phyloP scores from a whole-genome alignment of 2,797 vertebrate species.

The Trachops cirrhosus region DNA sequence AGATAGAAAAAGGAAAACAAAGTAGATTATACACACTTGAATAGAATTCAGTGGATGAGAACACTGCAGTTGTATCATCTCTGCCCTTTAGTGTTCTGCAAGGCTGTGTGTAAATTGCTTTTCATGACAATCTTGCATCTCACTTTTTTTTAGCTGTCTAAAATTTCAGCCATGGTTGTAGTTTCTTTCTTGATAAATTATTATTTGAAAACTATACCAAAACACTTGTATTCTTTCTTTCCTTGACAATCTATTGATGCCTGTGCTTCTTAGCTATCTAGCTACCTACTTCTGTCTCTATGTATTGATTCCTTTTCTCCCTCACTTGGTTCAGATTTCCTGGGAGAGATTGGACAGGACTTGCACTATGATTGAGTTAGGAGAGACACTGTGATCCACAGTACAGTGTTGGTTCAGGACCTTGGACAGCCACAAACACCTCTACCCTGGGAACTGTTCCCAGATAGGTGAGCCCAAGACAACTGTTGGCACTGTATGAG shows the following conservation, averaged over 20 bases:
- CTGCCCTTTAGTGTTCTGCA: background rate
- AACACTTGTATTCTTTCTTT: background rate
- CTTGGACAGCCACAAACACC: background rate
- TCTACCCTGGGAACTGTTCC: background rate
- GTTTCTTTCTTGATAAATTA: slow-evolving; percentile 15
- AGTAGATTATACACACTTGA: background rate
- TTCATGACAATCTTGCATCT: background rate
- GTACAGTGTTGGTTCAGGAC: background rate
- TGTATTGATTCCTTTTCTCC: background rate
- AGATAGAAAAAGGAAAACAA: background rate
- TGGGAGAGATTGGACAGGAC: background rate
- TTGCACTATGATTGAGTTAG: background rate
- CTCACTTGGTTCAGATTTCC: slow-evolving; percentile 2
- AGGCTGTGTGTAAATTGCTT: background rate
- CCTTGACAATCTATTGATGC: background rate
- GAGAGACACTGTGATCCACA: background rate
- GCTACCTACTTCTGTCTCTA: background rate
- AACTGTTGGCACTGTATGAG: background rate
- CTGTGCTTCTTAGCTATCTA: background rate
- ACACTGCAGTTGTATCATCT: background rate
- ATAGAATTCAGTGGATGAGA: background rate
- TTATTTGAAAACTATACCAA: slow-evolving; percentile 8
- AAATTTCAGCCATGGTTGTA: background rate
- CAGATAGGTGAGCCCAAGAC: background rate
- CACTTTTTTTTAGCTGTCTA: background rate